Evolutionary conservation across 2,113 vertebrate species (phyloP).

Genomic region (Cheilinus undulatus): DNA sequence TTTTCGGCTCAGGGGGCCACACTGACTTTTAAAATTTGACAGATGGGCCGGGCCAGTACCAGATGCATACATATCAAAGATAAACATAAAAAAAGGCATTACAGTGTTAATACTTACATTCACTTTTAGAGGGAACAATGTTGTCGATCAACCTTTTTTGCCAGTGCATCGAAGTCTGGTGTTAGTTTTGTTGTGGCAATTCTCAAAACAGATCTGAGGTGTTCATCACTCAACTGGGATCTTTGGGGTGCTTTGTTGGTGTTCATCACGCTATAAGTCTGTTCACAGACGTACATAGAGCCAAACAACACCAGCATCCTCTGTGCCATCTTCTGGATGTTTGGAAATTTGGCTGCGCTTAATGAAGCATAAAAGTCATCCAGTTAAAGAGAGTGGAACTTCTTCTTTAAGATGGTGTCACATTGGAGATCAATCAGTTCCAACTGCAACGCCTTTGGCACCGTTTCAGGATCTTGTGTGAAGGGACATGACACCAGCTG

Average conservation of each 20-base stretch:
- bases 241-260: neutral
- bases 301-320: neutral
- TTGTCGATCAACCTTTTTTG: conserved; percentile 36
- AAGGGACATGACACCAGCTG: too few relatives aligned
- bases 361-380: too few relatives aligned
- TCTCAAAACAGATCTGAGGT: neutral
- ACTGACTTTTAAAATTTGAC: neutral
- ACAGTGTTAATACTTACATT: neutral
- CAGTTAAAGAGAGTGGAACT: conserved; percentile 21
- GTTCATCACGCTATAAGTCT: neutral
- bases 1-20: neutral
- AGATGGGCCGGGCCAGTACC: neutral
- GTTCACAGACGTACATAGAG: neutral
- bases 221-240: neutral
- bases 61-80: neutral
- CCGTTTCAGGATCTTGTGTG: too few relatives aligned
- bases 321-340: neutral
- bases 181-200: neutral
- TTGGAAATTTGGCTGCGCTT: too few relatives aligned
- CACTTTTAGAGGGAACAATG: conserved; percentile 31
- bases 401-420: conserved; percentile 43
- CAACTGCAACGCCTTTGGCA: conserved; percentile 19
- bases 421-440: conserved; percentile 40
- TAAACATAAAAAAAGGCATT: neutral
- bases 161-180: conserved; percentile 28